Base-by-base conservation (phyloP, 2,797 vertebrate species). In the Dendrocincla fuliginosa region DNA sequence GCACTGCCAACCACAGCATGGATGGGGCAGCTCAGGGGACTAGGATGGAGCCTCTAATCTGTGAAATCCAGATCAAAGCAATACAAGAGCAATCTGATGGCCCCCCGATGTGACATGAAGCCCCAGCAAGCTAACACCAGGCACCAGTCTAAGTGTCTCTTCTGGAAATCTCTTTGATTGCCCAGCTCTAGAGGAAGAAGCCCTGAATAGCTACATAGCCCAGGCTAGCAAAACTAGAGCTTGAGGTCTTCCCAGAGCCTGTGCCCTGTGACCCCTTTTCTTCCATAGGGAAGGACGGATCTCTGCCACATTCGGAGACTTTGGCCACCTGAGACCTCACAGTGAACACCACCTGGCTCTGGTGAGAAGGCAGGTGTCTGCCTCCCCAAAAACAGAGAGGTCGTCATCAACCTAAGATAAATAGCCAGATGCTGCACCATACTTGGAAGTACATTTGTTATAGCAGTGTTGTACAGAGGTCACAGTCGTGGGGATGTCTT, bases 211-310 rank as follows among this genome's bases (percentile, higher is more conserved):
- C 30, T 67, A 52, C 17, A 67, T 33, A 55, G 41, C 30, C 25
- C 3, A 8, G 23, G 11, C 37, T 37, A 63, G 44, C 24, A 70
- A 77, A 73, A 33, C 18, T 47, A 14, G 30, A 75, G 12, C 27
- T 24, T 50, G 25, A 9, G 6, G 27, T 8, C 44, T 82, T 88
- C 68, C 15, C 42, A 76, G 33, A 65, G 32, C 11, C 41, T 44
- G n/a, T 41, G 37, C 16, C n/a, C 9, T 0, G 1, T 6, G 16
- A 8, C 32, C 37, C 10, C 22, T 57, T 57, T 64, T 33, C 5
- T 79, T 63, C 24, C 13, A 2, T 25, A 24, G 19, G 18, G 11
- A 86, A 35, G 39, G 24, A 68, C 39, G 0, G 0, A 17, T 67
- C 16, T 63, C 57, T 81, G 37, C 39, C 19, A 9, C 2, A 9